These are phyloP conservation scores for Patella depressa DNA, from an alignment of 2,888 invertebrate genomes.

Conservation along the genomic window DNA sequence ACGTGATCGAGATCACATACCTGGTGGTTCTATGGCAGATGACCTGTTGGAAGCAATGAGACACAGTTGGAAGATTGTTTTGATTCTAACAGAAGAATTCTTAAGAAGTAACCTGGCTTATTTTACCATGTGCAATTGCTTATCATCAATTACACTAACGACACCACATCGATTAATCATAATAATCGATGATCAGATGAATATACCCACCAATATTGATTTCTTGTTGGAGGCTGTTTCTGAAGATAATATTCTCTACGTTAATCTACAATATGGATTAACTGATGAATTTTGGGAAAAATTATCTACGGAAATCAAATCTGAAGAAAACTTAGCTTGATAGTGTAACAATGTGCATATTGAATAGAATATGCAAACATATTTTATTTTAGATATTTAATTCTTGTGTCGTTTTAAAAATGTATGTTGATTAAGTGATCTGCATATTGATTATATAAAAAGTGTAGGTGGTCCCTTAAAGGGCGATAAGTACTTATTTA, in stretches of 20 bases:
- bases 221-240: neutral
- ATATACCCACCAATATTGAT: neutral
- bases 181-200: neutral
- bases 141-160: neutral
- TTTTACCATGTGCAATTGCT: neutral
- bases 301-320: neutral
- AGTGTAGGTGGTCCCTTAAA: no score
- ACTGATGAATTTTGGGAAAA: neutral
- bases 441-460: no score
- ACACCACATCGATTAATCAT: neutral
- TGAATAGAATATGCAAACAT: no score
- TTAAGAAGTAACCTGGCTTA: neutral
- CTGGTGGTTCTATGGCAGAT: neutral
- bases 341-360: no score
- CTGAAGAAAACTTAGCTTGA: no score
- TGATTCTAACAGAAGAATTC: neutral
- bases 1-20: neutral
- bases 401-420: no score
- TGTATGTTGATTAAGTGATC: no score
- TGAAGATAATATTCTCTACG: neutral
- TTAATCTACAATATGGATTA: neutral
- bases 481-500: no score
- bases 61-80: neutral
- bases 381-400: no score
- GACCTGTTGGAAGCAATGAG: neutral